Evolutionary conservation across 2,888 invertebrate species (phyloP), one percentile per base, ranked within the genome.

Genomic region (Gandaritis pyraliata): DNA sequence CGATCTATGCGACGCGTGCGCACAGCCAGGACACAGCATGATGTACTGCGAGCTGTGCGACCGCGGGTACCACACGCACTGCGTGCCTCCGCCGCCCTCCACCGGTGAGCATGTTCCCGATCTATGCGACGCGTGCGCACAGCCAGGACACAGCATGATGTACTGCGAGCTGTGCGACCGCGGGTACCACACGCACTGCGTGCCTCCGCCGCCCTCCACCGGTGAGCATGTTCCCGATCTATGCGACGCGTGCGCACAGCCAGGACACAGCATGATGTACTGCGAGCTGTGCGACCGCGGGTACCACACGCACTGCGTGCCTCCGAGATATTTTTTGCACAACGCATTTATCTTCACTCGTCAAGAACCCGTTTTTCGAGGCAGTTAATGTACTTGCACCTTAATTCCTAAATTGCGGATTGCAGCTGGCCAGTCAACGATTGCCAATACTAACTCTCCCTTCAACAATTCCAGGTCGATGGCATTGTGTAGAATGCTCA

Each of bases 201-300:
- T 98, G 57, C 97, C 97, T 10, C 16, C 66, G 64, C 23, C 23
- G 23, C 23, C 23, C 0, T 23, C 23, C 23, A 23, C 23, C 23
- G 23, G 23, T 23, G 23, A 23, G 23, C 6, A n/a, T n/a, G n/a
- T n/a, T n/a, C n/a, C n/a, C n/a, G n/a, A n/a, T n/a, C n/a, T n/a
- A n/a, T n/a, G n/a, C n/a, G n/a, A n/a, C n/a, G n/a, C n/a, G n/a
- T 98, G 98, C 86, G 94, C 94, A 73, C 95, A 95, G 82, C 95
- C 96, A 39, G 95, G 95, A 69, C 96, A 96, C 90, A 97, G 97
- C 80, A 96, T 98, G 97, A 94, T 98, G 78, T 98, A 96, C 90
- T 98, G 98, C 87, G 98, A 98, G 86, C 95, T 96, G 78, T 98
- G 98, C 90, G 98, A 98, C 90, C 93, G 98, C 80, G 98, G 98